These are phyloP conservation scores for Chrysomela aeneicollis DNA, from an alignment of 2,888 invertebrate genomes.

Conservation along the genomic window DNA sequence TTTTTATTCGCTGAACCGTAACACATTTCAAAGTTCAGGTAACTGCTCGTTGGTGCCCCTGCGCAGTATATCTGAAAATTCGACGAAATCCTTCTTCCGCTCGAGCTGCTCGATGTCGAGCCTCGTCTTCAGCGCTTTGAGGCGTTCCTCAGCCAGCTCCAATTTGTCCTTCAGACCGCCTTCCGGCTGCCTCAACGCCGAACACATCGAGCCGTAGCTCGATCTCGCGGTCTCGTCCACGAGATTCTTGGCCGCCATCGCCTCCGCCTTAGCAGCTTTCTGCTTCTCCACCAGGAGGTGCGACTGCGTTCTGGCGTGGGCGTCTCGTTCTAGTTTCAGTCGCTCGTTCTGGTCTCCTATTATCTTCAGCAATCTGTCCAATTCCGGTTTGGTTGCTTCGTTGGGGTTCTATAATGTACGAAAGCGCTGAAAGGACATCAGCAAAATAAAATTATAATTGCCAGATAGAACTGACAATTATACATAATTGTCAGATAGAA, in stretches of 20 bases:
- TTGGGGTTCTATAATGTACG: constrained; percentile 16
- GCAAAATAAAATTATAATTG: no score
- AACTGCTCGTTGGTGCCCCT: neutral
- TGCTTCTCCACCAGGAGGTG: constrained; percentile 62
- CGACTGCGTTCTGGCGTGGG: constrained; percentile 54
- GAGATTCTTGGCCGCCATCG: constrained; percentile 65
- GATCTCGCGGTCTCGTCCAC: constrained; percentile 58
- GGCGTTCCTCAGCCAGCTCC: constrained; percentile 72
- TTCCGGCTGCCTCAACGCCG: constrained; percentile 25
- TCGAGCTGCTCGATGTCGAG: constrained; percentile 71
- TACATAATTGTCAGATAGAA: no score
- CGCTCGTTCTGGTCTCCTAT: constrained; percentile 67
- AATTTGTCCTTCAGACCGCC: constrained; percentile 58
- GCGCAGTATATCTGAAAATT: constrained; percentile 56
- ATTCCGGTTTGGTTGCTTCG: constrained; percentile 1
- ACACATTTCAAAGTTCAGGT: neutral
- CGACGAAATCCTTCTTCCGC: constrained; percentile 68
- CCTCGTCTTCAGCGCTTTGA: constrained; percentile 70
- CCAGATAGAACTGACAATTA: no score
- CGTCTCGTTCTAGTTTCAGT: constrained; percentile 65
- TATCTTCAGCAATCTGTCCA: constrained; percentile 63
- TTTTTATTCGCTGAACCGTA: neutral
- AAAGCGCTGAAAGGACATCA: no score
- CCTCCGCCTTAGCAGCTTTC: constrained; percentile 68
- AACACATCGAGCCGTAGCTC: constrained; percentile 30